Evolutionary conservation across 1,140 invertebrate species (phyloP).

Genomic region (Ceratina australensis): DNA sequence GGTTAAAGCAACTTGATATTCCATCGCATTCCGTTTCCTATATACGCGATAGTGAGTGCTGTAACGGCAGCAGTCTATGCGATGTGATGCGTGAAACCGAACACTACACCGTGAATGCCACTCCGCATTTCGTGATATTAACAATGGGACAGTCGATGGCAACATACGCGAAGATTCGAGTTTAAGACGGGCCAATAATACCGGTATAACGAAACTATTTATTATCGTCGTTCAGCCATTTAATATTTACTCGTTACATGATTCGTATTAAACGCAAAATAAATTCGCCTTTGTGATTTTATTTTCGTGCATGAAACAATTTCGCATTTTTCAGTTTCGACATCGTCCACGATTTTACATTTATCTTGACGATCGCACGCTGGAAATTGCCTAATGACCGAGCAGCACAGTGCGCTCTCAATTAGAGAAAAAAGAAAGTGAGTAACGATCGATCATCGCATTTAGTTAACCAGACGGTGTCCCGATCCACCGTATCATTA

Average conservation of each 20-base stretch:
- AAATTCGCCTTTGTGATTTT: too few relatives aligned
- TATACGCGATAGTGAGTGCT: constrained; percentile 30
- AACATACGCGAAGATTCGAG: constrained; percentile 24
- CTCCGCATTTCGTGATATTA: constrained; percentile 21
- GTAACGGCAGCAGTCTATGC: constrained; percentile 40
- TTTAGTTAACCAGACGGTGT: constrained; percentile 7
- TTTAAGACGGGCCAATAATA: background rate
- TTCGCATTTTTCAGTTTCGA: too few relatives aligned
- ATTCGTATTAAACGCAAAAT: too few relatives aligned
- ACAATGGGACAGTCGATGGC: background rate
- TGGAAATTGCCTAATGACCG: too few relatives aligned
- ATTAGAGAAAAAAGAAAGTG: background rate
- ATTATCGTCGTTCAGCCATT: too few relatives aligned
- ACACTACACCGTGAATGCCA: constrained; percentile 36
- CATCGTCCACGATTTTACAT: too few relatives aligned
- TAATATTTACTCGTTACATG: too few relatives aligned
- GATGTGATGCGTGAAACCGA: constrained; percentile 44
- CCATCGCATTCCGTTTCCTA: constrained; percentile 46
- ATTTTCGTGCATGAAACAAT: too few relatives aligned
- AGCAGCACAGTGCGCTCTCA: too few relatives aligned
- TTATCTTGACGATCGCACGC: too few relatives aligned
- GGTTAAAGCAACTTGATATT: constrained; percentile 44
- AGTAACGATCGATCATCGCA: background rate
- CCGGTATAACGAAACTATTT: too few relatives aligned
- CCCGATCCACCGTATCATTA: constrained; percentile 10